Base-by-base conservation (phyloP, 2,113 vertebrate genomes). In the Tragelaphus scriptus region DNA sequence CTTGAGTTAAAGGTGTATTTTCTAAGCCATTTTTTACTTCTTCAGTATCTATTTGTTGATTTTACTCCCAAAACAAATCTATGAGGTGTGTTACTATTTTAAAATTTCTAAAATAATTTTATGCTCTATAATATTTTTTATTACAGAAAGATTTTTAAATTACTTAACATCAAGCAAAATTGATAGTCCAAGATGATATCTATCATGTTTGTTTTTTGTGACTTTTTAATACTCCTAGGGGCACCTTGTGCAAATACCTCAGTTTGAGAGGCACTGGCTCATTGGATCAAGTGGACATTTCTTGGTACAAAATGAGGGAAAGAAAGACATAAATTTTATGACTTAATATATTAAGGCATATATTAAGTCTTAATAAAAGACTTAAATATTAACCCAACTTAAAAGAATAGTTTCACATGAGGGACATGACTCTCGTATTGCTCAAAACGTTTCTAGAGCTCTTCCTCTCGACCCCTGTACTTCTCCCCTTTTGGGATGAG, bases 41-140 rank as follows among this genome's bases (percentile, higher is more conserved):
- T 91, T 89, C 14, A 91, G 49, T 63, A 12, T 56, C 28, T 63
- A 1, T 85, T 44, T 47, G 9, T 9, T 87, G 77, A 36, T 87
- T 96, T 96, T 86, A 58, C 40, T 94, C 11, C 32, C 40, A 47
- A 61, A 59, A 56, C 58, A 93, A 58, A 71, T 11, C 56, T 71
- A 1, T 63, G 44, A 71, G 10, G 19, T 49, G n/a, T 85, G 10
- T 80, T 77, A 65, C 49, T 80, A 36, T 93, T 36, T 56, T 88
- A 79, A 51, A 40, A 61, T 94, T 92, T 92, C 44, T 55, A n/a
- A 55, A 59, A 92, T 55, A 94, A 77, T 81, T 87, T 92, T 40
- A 40, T 79, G 90, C 47, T 53, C 21, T 44, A 65, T 58, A 47
- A 65, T 77, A 84, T 30, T 95, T 91, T 68, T 80, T 85, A 86